Evolutionary conservation across 2,797 vertebrate species (phyloP), one percentile per base, ranked within the genome.

Genomic region (Caiman crocodilus): DNA sequence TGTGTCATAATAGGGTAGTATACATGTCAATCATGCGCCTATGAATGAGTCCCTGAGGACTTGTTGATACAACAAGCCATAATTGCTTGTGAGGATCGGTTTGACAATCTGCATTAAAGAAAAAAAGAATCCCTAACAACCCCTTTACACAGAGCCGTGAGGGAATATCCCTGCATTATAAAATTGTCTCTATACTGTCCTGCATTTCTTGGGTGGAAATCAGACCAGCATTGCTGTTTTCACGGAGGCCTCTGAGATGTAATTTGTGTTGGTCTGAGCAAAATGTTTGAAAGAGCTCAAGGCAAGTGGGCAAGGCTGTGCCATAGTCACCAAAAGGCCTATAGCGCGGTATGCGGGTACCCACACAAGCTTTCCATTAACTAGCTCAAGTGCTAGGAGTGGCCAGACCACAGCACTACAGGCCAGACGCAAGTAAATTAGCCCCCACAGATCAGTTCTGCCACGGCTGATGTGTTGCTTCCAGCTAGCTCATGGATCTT

Each of bases 91-190:
- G 18, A 95, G 91, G 87, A 93, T 92, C 59, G 3, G 84, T 90
- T 76, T 85, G 94, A 89, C 89, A 95, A 94, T 96, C 96, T 96
- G 93, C 95, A 84, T 96, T 96, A 96, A 90, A 95, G 96, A 87
- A 93, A 91, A 84, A 93, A 91, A 84, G 93, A 30, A 94, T 88
- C 85, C 87, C 91, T 83, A 92, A 79, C 87, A 95, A 63, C 88
- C 69, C 57, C 88, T 96, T 95, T 94, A 83, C 77, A 26, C 0
- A 18, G 61, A 84, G 73, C 74, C 81, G 60, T 87, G 83, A 87
- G 85, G 81, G 75, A 92, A 7, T 14, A 25, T 90, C 50, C 17
- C n/a, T 92, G 58, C 69, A 1, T 67, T 94, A 96, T 67, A 61
- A 23, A 10, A 83, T 92, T 60, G 28, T 79, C 9, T 78, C 79